These are phyloP conservation scores for Sciurus vulgaris DNA, from an alignment of 2,797 vertebrate species.

Conservation along the genomic window DNA sequence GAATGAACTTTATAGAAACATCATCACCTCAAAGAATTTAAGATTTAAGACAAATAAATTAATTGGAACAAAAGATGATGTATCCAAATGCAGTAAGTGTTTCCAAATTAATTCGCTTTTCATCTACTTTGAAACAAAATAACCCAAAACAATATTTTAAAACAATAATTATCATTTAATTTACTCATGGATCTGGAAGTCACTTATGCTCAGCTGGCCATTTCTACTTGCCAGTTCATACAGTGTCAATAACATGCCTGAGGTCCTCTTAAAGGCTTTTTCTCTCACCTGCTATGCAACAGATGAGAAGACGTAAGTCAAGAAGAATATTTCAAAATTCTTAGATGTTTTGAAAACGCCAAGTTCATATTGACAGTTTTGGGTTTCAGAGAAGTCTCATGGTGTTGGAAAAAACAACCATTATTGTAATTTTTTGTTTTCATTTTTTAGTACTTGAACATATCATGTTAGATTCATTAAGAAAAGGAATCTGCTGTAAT, in stretches of 20 bases:
- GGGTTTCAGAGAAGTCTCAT: not conserved
- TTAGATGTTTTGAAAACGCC: not conserved
- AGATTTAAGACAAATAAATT: slow-evolving; percentile 16
- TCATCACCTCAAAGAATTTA: not conserved
- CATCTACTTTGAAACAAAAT: not conserved
- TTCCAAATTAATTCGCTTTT: slow-evolving; percentile 18
- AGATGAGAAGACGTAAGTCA: not conserved
- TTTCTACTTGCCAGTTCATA: not conserved
- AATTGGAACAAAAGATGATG: slow-evolving; percentile 2
- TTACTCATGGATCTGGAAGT: not conserved
- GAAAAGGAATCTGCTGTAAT: not conserved
- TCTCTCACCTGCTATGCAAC: not conserved
- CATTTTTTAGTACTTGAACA: not conserved
- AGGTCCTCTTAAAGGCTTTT: not conserved
- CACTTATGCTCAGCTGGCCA: not conserved
- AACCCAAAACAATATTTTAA: not conserved
- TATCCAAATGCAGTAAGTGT: not conserved
- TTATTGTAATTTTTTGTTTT: not conserved
- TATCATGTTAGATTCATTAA: not conserved
- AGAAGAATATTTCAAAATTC: not conserved
- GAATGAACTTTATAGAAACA: not conserved
- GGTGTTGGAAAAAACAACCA: not conserved
- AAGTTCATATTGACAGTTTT: not conserved
- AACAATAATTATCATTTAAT: not conserved
- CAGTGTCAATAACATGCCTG: not conserved